These are phyloP conservation scores for Drosophila fuyamai DNA, from an alignment of 1,140 invertebrate genomes.

Conservation along the genomic window DNA sequence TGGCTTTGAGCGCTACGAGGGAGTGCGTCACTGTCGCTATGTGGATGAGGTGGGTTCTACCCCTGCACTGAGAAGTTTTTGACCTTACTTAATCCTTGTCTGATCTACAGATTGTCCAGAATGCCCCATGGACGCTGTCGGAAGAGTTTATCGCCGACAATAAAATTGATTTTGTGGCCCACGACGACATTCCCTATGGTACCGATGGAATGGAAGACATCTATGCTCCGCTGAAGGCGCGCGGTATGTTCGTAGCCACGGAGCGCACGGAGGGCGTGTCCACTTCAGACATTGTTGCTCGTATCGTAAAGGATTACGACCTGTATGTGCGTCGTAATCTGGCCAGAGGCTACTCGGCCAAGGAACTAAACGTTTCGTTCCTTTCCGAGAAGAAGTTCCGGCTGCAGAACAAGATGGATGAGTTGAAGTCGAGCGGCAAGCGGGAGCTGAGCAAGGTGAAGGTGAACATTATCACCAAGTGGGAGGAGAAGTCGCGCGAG, in stretches of 20 bases:
- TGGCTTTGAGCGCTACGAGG: slow-evolving; percentile 97
- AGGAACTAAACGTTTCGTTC: slow-evolving; percentile 99
- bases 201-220: slow-evolving; percentile 95
- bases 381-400: slow-evolving; percentile 97
- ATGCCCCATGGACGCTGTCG: slow-evolving; percentile 98
- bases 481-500: slow-evolving; percentile 98
- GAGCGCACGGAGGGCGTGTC: slow-evolving; percentile 98
- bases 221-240: slow-evolving; percentile 95
- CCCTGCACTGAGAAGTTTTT: background rate
- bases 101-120: slow-evolving; percentile 89
- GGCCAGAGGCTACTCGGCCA: slow-evolving; percentile 98
- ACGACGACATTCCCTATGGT: slow-evolving; percentile 98
- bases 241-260: slow-evolving; percentile 99
- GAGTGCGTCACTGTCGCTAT: slow-evolving; percentile 98
- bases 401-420: slow-evolving; percentile 97
- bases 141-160: slow-evolving; percentile 96
- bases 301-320: slow-evolving; percentile 99
- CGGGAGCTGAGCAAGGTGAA: slow-evolving; percentile 93
- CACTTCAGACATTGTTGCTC: slow-evolving; percentile 98
- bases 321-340: slow-evolving; percentile 98
- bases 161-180: slow-evolving; percentile 99
- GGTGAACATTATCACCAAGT: slow-evolving; percentile 96
- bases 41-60: slow-evolving; percentile 93
- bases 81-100: background rate
- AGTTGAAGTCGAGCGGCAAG: slow-evolving; percentile 96